A percentile compares a stretch with the other conserved stretches of the same genome.
These are phyloP conservation scores for Dendronephthya gigantea DNA, from an alignment of 64 coral and sea anemone species.

Conservation along the genomic window DNA sequence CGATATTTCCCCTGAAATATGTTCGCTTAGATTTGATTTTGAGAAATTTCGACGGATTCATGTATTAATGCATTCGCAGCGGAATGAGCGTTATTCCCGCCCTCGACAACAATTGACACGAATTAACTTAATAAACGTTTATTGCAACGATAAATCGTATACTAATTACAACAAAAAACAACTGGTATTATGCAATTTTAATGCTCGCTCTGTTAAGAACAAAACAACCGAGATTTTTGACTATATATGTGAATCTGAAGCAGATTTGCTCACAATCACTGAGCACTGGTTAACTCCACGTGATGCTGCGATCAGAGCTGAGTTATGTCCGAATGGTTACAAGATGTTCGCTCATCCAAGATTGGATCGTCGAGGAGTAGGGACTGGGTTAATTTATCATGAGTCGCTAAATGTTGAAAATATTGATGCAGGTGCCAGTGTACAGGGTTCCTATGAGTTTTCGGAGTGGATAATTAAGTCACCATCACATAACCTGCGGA, in stretches of 20 bases:
- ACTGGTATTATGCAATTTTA: neutral
- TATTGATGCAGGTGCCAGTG: neutral
- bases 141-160: neutral
- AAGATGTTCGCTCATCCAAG: neutral
- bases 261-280: neutral
- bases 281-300: neutral
- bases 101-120: neutral
- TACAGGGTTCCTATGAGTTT: neutral
- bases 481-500: neutral
- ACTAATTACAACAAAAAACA: slow-evolving; percentile 13
- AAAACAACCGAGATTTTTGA: neutral
- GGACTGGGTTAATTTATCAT: neutral
- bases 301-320: neutral
- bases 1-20: too few relatives aligned
- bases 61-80: too few relatives aligned
- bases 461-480: neutral
- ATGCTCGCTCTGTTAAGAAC: neutral
- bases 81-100: neutral
- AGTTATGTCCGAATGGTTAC: neutral
- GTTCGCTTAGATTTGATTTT: too few relatives aligned
- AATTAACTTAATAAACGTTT: slow-evolving; percentile 9
- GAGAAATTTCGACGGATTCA: too few relatives aligned
- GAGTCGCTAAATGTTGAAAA: neutral
- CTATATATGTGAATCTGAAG: neutral
- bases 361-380: neutral